Evolutionary conservation across 2,888 invertebrate genomes (phyloP), one percentile per base, ranked within the genome.

Genomic region (Acheta domesticus): DNA sequence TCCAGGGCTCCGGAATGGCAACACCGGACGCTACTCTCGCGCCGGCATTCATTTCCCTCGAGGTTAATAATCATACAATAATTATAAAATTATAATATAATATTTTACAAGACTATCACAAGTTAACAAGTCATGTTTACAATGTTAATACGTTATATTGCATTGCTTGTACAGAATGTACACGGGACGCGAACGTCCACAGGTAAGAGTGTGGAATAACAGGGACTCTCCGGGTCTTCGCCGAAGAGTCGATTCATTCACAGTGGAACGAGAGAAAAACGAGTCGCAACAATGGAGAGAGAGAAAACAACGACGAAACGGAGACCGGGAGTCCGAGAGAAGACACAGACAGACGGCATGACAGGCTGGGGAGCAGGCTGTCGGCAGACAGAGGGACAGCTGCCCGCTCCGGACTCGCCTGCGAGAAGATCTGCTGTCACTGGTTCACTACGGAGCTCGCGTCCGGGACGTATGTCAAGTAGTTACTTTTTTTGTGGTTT

Each of bases 131-230:
- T 19, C n/a, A 62, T 62, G n/a, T 62, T 62, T 62, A 14, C 14
- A 14, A 62, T n/a, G n/a, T 62, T 36, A 36, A 36, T 36, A 36
- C 36, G 36, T 36, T 36, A 36, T 36, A 36, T 62, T 62, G 62
- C 62, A 62, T 62, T 62, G 62, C n/a, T 62, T 62, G 36, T 62
- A 62, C 62, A 62, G 62, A 62, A 62, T 62, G 62, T 62, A 36
- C 36, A 36, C 62, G 62, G 14, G 62, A 8, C 14, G 62, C 0
- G 62, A 8, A 4, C n/a, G 62, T 11, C 62, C 62, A 62, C 62
- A 62, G 62, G 14, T n/a, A n/a, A n/a, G 0, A 62, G 62, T 14
- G 14, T 62, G 14, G 62, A 19, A 62, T 14, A 14, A n/a, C 62
- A n/a, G 16, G 3, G 62, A 3, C 62, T 62, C n/a, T 19, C 62